Evolutionary conservation across 2,888 invertebrate genomes (phyloP), one percentile per base, ranked within the genome.

Genomic region (Dusona sp.): DNA sequence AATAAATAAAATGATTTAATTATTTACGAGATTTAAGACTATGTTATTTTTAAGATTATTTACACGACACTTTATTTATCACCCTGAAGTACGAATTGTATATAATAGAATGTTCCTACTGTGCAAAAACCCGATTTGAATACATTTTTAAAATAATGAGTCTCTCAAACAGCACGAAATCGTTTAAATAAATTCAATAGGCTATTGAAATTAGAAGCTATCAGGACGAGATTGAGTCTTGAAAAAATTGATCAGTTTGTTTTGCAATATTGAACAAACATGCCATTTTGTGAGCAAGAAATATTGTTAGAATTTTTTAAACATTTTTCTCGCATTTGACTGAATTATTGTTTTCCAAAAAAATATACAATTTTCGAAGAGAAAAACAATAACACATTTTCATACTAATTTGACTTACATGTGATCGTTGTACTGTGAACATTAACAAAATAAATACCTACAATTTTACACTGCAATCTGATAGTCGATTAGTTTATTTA

Each of bases 101-200:
- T 74, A 88, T 87, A 89, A 89, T 90, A 89, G 89, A 89, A 89
- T 89, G 90, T 90, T 90, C 89, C 90, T 89, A 87, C 88, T 72
- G 64, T 68, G 83, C 48, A 70, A 67, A 70, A 45, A 45, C 45
- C 42, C 25, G 72, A 75, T 70, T 75, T 64, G 42, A 61, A 61
- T 54, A 70, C 38, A 72, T 67, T 22, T 29, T 65, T 33, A 13
- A 7, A 65, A 19, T 11, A 29, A 29, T 48, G 7, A 70, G 36
- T 45, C 29, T 45, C 8, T 48, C 7, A 29, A 29, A 8, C 19
- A 70, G 45, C 16, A 42, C 36, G 29, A 70, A 6, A 70, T 29
- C 25, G 1, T 45, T 70, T 11, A 19, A 61, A 48, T 3, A 19
- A 48, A 29, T 70, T 29, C 4, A n/a, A 48, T 70, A 13, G 19